Evolutionary conservation across 2,113 vertebrate species (phyloP).

Genomic region (Petrocephalus microphthalmus): DNA sequence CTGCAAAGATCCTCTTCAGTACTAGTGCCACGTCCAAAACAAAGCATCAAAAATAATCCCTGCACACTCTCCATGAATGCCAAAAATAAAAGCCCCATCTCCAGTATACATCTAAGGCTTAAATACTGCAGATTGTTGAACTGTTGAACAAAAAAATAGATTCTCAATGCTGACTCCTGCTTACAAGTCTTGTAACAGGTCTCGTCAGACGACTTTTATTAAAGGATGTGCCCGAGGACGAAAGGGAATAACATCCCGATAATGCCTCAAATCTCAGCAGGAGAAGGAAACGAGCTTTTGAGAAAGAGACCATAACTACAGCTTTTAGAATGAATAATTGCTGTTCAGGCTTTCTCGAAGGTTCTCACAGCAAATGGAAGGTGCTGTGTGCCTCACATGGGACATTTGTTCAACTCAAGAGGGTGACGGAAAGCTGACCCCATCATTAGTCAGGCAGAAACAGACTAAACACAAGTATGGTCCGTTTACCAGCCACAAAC

Average conservation of each 20-base stretch:
- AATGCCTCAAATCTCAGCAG: background rate
- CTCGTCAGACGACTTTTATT: background rate
- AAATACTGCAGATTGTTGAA: background rate
- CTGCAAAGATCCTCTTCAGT: background rate
- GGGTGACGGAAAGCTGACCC: background rate
- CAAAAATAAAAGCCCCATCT: background rate
- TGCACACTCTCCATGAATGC: background rate
- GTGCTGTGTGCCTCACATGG: background rate
- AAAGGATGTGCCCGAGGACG: background rate
- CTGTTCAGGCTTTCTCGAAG: background rate
- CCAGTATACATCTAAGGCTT: background rate
- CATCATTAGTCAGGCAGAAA: background rate
- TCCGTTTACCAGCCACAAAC: background rate
- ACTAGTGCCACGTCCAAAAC: background rate
- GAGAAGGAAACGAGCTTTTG: background rate
- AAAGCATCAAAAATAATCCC: background rate
- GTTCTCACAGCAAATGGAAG: background rate
- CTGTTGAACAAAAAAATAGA: background rate
- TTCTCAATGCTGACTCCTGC: background rate
- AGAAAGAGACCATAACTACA: background rate
- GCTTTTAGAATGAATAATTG: background rate
- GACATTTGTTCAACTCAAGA: background rate
- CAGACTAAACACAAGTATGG: background rate
- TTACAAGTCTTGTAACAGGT: background rate
- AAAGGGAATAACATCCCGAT: background rate